phyloP scores from a whole-genome alignment of 2,888 invertebrate genomes.

The Stenchaetothrips biformis region DNA sequence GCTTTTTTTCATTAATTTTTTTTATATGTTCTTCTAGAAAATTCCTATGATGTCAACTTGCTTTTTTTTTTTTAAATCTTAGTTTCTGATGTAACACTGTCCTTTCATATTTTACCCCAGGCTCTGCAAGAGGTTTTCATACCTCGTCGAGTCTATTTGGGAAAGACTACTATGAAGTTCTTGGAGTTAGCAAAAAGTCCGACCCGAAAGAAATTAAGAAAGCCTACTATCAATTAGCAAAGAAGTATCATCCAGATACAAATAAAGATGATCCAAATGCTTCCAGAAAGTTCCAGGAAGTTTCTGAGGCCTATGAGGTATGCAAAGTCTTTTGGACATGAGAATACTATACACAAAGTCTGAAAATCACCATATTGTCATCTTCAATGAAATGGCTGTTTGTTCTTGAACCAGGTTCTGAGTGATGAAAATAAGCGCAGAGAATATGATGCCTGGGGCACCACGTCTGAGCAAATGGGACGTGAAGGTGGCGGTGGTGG shows the following conservation, averaged over 20 bases:
- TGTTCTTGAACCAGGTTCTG: constrained; percentile 56
- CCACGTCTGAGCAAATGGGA: constrained; percentile 79
- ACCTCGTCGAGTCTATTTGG: constrained; percentile 39
- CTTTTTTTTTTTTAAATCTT: background rate
- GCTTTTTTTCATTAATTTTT: background rate
- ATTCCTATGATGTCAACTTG: no score
- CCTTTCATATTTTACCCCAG: background rate
- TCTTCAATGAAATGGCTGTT: background rate
- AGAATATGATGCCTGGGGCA: constrained; percentile 89
- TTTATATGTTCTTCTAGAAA: background rate
- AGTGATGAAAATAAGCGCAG: constrained; percentile 84
- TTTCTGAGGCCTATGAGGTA: constrained; percentile 98
- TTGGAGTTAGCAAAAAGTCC: constrained; percentile 83
- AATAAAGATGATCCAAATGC: constrained; percentile 88
- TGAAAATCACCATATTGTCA: constrained; percentile 28
- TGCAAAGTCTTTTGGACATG: constrained; percentile 22
- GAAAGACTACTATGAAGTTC: constrained; percentile 83
- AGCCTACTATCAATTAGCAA: constrained; percentile 91
- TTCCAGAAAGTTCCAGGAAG: constrained; percentile 90
- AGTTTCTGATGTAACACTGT: background rate
- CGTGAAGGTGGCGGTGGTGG: constrained; percentile 51
- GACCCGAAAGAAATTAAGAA: constrained; percentile 88
- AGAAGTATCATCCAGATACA: constrained; percentile 95
- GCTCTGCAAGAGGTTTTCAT: background rate
- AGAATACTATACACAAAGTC: no score